These are phyloP conservation scores for Poeciliopsis occidentalis DNA, from an alignment of 2,113 vertebrate genomes.

Conservation along the genomic window DNA sequence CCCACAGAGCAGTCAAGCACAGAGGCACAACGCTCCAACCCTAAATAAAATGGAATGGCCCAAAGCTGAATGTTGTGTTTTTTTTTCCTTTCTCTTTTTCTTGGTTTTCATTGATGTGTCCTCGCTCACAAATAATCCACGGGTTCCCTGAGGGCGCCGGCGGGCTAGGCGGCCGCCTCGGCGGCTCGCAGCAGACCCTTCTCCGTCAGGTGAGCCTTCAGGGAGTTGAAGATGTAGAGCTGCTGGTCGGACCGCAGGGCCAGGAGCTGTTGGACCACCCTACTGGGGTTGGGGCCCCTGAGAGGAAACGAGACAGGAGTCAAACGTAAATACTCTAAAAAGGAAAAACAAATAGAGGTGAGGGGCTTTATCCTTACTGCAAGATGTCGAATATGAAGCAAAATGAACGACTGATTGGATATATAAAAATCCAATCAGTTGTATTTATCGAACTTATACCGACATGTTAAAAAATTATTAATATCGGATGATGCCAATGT, in stretches of 20 bases:
- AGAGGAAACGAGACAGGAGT: background rate
- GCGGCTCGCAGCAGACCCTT: slow-evolving; percentile 83
- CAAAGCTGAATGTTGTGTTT: slow-evolving; percentile 35
- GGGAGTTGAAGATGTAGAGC: slow-evolving; percentile 94
- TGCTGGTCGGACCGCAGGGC: slow-evolving; percentile 93
- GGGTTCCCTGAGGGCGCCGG: background rate
- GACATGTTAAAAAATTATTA: no score
- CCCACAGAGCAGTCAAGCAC: slow-evolving; percentile 38
- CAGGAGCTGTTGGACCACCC: slow-evolving; percentile 95
- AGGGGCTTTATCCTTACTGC: no score
- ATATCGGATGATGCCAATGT: no score
- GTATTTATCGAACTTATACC: no score
- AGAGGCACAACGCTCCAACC: slow-evolving; percentile 44
- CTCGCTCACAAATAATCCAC: slow-evolving; percentile 8
- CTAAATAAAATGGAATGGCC: slow-evolving; percentile 73
- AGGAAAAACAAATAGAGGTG: no score
- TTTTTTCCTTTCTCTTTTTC: background rate
- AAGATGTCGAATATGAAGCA: no score
- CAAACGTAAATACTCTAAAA: background rate
- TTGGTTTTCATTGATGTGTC: slow-evolving; percentile 12
- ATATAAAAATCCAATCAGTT: no score
- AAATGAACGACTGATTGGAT: no score
- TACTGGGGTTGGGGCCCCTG: slow-evolving; percentile 95
- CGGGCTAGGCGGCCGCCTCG: slow-evolving; percentile 71
- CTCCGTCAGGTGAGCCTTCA: slow-evolving; percentile 90